Percentiles rank a stretch among this genome's conserved stretches.
Conservation (phyloP, 2,797 vertebrate species). For the Xenentodon cancila region DNA sequence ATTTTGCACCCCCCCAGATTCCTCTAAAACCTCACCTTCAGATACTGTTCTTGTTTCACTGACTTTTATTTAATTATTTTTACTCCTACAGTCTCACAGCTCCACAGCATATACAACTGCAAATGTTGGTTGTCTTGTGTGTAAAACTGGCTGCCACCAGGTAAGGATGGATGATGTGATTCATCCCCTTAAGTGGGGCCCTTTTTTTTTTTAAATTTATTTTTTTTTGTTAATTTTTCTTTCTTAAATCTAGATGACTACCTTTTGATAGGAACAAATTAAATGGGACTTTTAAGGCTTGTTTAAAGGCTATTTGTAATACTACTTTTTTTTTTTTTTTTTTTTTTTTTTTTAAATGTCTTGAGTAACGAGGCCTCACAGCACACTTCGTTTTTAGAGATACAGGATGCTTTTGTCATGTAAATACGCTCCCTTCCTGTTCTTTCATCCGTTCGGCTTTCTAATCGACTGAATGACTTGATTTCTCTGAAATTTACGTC, state of each 20-base stretch:
- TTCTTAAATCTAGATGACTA: constrained; percentile 27
- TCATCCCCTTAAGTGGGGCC: constrained; percentile 80
- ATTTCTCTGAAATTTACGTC: constrained; percentile 61
- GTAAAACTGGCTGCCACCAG: constrained; percentile 51
- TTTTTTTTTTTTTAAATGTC: constrained; percentile 70
- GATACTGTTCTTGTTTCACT: constrained; percentile 50
- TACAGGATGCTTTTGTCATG: constrained; percentile 61
- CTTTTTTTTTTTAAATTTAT: constrained; percentile 78
- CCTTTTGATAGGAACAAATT: constrained; percentile 68
- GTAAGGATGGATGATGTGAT: constrained; percentile 53
- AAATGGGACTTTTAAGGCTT: constrained; percentile 55
- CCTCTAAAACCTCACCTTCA: constrained; percentile 52
- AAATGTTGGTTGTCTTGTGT: constrained; percentile 67
- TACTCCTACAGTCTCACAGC: constrained; percentile 56
- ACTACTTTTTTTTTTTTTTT: constrained; percentile 71
- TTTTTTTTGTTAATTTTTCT: constrained; percentile 26
- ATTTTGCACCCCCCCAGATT: constrained; percentile 58
- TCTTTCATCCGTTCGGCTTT: constrained; percentile 69
- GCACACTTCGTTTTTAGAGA: constrained; percentile 68
- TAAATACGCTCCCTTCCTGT: constrained; percentile 72
- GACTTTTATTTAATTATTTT: constrained; percentile 6
- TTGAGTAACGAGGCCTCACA: constrained; percentile 60
- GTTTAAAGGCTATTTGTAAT: constrained; percentile 69
- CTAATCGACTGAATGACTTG: constrained; percentile 65
- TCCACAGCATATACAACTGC: constrained; percentile 51